Base-by-base conservation (phyloP, 2,797 vertebrate genomes). In the Clarias fuscus region DNA sequence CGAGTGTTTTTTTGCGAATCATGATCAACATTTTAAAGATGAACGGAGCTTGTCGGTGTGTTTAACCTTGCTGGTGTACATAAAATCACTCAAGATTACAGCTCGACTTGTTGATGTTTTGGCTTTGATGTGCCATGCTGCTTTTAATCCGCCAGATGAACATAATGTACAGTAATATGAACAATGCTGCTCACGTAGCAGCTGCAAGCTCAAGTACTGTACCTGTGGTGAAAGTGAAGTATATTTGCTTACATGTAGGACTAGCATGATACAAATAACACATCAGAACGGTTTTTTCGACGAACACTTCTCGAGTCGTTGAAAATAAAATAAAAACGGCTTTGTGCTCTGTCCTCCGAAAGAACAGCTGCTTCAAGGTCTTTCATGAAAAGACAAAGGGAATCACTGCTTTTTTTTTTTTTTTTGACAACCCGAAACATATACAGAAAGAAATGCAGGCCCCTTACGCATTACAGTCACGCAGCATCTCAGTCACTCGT, bases 401-500 rank as follows among this genome's bases (percentile, higher is more conserved):
- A 86, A 40, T 37, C 81, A 61, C n/a, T 17, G 53, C 43, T 62
- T 40, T 33, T 27, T 73, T 56, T 30, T 18, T 30, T 33, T 33
- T 37, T 37, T 37, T 37, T 4, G 40, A 73, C 53, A 61, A 37
- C 58, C 58, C 7, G 48, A 77, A 27, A 64, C 24, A 10, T 62
- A 61, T 62, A 61, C 83, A 33, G 33, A 71, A 75, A 56, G 58
- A 40, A 80, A 58, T 37, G 71, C 40, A 15, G 79, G 20, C 78
- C 53, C 18, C 24, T 75, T 24, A 8, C 14, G 79, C 27, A 83
- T 67, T 56, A 78, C 79, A 73, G 53, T 85, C 64, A 85, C 80
- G 40, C 40, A 5, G 11, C 58, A 86, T 85, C 82, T 68, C 59
- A 82, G 71, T 84, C 61, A 70, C 20, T 83, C 58, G 33, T 48